phyloP scores from a whole-genome alignment of 2,888 invertebrate genomes.

The Polydrusus cervinus region DNA sequence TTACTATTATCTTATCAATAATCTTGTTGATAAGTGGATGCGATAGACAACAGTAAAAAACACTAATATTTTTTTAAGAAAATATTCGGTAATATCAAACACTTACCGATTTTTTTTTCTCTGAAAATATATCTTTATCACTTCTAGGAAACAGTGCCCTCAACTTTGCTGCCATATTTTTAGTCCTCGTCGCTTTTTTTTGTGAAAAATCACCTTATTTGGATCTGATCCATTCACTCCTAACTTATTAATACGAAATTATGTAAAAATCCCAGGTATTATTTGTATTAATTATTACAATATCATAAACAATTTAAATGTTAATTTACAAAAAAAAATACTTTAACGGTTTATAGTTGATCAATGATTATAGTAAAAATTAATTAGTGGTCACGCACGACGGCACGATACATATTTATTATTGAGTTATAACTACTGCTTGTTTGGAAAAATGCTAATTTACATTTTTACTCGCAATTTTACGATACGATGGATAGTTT shows the following conservation, averaged over 20 bases:
- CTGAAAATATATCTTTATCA: constrained; percentile 57
- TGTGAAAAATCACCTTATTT: neutral
- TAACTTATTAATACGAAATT: no score
- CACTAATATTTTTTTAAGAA: no score
- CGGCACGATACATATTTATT: no score
- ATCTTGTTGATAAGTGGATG: no score
- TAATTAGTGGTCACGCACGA: neutral
- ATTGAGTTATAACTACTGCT: no score
- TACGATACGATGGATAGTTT: no score
- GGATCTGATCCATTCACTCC: neutral
- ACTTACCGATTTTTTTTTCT: constrained; percentile 17
- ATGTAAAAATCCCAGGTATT: no score
- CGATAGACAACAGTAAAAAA: no score
- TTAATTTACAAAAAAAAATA: neutral
- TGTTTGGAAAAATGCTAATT: neutral
- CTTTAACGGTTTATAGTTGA: neutral
- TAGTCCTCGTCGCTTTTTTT: no score
- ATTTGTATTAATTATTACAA: no score
- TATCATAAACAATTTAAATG: neutral
- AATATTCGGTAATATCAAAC: neutral
- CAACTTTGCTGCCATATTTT: constrained; percentile 70
- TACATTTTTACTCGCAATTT: neutral
- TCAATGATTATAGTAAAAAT: neutral
- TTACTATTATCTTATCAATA: no score
- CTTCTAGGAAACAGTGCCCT: constrained; percentile 67